Evolutionary conservation across 2,113 vertebrate species (phyloP), one percentile per base, ranked within the genome.

Genomic region (Sphyrna mokarran): DNA sequence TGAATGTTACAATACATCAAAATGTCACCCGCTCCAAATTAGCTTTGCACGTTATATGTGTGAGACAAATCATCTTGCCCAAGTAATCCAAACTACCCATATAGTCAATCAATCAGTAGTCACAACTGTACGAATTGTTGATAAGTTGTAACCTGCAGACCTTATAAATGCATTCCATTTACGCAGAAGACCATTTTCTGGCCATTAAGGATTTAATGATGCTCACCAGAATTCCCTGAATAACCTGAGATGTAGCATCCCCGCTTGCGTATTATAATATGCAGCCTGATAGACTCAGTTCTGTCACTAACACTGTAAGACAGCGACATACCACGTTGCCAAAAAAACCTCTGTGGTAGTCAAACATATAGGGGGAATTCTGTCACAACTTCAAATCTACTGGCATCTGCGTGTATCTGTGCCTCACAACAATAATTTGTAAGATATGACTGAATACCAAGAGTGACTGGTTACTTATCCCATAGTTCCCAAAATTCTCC

Each of bases 21-120:
- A 95, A 95, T 29, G 69, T 72, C 68, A 95, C 94, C 43, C 5
- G 43, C 68, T 14, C 23, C 69, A 72, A 95, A 54, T 54, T 54
- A 95, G 94, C 76, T 72, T 95, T 72, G 76, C 40, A 76, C 40
- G 76, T 48, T 72, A 72, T 54, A 94, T 76, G 94, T 69, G 48
- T 76, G 94, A 95, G 69, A 48, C 68, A 54, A 72, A 40, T 95
- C 26, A 76, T 76, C 40, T 54, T 33, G 37, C 94, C 94, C 72
- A 54, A 54, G 48, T 18, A 37, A 48, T 43, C 22, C 93, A 72
- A 95, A 72, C 93, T 95, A 69, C 14, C 61, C n/a, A 29, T 48
- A 48, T 37, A 72, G 18, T 94, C 33, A 26, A 63, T 90, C 40
- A 70, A 94, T 94, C 68, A 48, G 68, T 18, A 54, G 29, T 95